These are phyloP conservation scores for Gephyroberyx darwinii DNA, from an alignment of 2,797 vertebrate species.

Conservation along the genomic window DNA sequence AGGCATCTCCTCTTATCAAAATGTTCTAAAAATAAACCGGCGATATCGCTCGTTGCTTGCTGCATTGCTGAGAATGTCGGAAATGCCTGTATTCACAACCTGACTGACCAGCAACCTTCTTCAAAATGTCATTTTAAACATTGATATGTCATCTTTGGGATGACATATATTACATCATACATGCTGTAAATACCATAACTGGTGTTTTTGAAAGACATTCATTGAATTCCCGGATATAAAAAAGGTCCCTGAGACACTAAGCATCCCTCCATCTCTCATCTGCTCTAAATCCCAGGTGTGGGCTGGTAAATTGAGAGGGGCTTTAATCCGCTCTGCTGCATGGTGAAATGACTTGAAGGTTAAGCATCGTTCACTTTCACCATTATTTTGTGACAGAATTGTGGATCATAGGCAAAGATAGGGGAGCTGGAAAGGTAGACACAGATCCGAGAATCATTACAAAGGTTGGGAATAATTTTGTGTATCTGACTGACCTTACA, in stretches of 20 bases:
- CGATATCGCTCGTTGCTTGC: conserved; percentile 57
- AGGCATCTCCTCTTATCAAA: conserved; percentile 77
- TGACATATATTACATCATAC: not conserved
- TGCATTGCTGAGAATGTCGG: conserved; percentile 52
- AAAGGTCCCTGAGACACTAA: conserved; percentile 1
- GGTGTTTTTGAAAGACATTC: conserved; percentile 5
- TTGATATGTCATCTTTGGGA: too few species aligned
- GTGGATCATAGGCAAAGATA: conserved; percentile 33
- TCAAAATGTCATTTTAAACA: conserved; percentile 32
- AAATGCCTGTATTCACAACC: conserved; percentile 61
- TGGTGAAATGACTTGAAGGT: conserved; percentile 29
- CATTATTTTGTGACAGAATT: conserved; percentile 38
- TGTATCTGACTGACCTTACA: not conserved
- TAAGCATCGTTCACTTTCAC: conserved; percentile 57
- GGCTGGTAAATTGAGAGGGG: conserved; percentile 31
- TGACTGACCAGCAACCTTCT: conserved; percentile 43
- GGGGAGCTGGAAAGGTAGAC: conserved; percentile 32
- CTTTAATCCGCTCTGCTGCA: conserved; percentile 25
- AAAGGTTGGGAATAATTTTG: conserved; percentile 11
- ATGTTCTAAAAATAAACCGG: conserved; percentile 67
- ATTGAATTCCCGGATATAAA: not conserved
- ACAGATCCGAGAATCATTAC: not conserved
- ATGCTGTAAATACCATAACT: not conserved
- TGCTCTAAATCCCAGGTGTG: conserved; percentile 35
- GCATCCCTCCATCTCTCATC: conserved; percentile 23